A percentile compares a stretch with the other conserved stretches of the same genome.
Evolutionary conservation across 2,113 vertebrate genomes (phyloP).

Genomic region (Platichthys stellatus): DNA sequence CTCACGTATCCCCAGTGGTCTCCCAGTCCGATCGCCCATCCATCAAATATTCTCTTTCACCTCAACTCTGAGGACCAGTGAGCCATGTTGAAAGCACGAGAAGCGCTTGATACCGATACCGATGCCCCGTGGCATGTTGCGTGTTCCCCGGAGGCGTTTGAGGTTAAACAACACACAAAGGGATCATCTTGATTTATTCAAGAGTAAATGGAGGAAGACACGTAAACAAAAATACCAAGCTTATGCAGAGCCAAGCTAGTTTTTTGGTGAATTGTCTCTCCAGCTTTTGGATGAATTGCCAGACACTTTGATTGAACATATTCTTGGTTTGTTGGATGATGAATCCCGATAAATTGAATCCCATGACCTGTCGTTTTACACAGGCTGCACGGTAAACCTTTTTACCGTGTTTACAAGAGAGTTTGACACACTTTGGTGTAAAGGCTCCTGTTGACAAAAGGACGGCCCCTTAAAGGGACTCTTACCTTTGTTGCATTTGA

Average conservation of each 20-base stretch:
- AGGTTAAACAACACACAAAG: neutral
- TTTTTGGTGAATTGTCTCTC: neutral
- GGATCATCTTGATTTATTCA: neutral
- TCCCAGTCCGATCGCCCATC: conserved; percentile 24
- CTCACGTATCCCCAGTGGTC: conserved; percentile 40
- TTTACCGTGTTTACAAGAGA: no score
- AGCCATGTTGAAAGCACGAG: conserved; percentile 23
- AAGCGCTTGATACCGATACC: neutral
- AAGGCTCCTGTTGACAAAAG: no score
- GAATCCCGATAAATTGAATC: no score
- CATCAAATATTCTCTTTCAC: conserved; percentile 48
- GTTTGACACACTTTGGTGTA: no score
- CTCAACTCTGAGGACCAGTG: neutral
- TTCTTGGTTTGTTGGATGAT: neutral
- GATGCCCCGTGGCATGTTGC: neutral
- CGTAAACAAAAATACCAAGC: neutral
- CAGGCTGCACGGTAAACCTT: no score
- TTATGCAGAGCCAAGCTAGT: neutral
- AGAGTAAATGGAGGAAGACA: no score
- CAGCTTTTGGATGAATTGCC: neutral
- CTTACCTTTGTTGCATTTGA: no score
- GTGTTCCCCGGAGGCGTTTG: neutral
- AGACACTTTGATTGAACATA: no score
- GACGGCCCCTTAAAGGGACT: no score
- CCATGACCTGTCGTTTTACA: no score